A percentile compares a stretch with the other conserved stretches of the same genome.
Conservation (phyloP, 1,140 invertebrate genomes). For the Chymomyza costata region DNA sequence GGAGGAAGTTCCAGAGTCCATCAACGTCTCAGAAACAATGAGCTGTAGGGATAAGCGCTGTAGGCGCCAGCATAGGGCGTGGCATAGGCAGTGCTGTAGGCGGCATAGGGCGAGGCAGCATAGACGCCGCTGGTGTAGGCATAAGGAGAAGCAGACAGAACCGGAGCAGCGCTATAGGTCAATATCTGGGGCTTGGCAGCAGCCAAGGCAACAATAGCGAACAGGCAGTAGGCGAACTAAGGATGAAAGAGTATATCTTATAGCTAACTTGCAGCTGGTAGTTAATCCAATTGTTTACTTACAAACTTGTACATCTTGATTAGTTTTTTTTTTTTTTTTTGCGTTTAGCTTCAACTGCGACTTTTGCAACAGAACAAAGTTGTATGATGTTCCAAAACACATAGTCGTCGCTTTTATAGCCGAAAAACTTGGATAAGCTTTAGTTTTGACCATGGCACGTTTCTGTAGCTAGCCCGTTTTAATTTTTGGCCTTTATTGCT, state of each 20-base stretch:
- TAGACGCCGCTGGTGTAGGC: constrained; percentile 46
- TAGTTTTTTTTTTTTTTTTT: constrained; percentile 25
- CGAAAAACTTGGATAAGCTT: constrained; percentile 11
- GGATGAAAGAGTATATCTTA: neutral
- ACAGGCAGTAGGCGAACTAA: constrained; percentile 61
- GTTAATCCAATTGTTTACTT: constrained; percentile 36
- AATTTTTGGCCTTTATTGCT: constrained; percentile 60
- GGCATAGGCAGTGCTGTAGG: constrained; percentile 24
- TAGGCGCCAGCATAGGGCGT: constrained; percentile 48
- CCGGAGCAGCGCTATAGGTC: constrained; percentile 46
- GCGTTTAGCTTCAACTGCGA: constrained; percentile 41
- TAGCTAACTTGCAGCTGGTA: neutral
- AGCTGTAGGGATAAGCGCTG: constrained; percentile 59
- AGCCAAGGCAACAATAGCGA: constrained; percentile 60
- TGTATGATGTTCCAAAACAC: constrained; percentile 47
- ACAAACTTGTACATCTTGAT: constrained; percentile 74
- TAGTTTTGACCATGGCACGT: constrained; percentile 56
- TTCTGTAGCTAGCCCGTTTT: constrained; percentile 28
- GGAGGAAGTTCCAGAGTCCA: neutral
- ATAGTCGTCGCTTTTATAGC: constrained; percentile 47
- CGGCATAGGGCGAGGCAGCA: neutral
- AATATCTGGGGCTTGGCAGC: constrained; percentile 62
- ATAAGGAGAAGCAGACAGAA: constrained; percentile 53
- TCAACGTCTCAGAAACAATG: constrained; percentile 51
- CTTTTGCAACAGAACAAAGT: constrained; percentile 43